Base-by-base conservation (phyloP, 92 coral and sea anemone species). In the Zoanthus solanderi region DNA sequence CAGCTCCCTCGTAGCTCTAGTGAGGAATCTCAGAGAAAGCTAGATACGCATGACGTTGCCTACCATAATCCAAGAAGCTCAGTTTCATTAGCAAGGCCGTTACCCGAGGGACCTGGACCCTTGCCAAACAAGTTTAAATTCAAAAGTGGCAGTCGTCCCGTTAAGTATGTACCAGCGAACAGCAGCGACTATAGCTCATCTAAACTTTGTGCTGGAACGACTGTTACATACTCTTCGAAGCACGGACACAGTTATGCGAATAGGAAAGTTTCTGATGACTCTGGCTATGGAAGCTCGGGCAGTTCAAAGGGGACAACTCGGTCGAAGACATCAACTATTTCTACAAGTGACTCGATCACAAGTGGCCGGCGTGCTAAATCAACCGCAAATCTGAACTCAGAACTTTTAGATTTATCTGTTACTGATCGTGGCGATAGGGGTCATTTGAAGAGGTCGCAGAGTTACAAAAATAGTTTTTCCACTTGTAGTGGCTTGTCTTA, bases 331-430 rank as follows among this genome's bases (percentile, higher is more conserved):
- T 23, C 53, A 3, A 0, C 61, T 9, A 32, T 10, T 63, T 29
- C 84, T 2, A 54, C 30, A n/a, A 34, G 72, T 15, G 23, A 52
- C 3, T 18, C 75, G 7, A 23, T 81, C 16, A 9, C 63, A 47
- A 81, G 85, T 30, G 85, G 75, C 63, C 85, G 85, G 73, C 85
- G 85, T 56, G 67, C 85, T 11, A 81, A 81, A 63, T 81, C 85
- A 28, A 45, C 65, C 6, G 15, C 85, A 18, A 67, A 48, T 47
- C 45, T 81, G 17, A 17, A 47, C 75, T 28, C 85, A 4, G 32
- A 71, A 11, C 46, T 81, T 81, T 30, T 75, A 17, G 75, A 81
- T 61, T 6, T 81, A 53, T 67, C 85, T 66, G 85, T 81, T 42
- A 81, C n/a, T 44, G 75, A 81, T 65, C 85, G 66, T 31, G 46